Evolutionary conservation across 2,888 invertebrate genomes (phyloP), one percentile per base, ranked within the genome.

Genomic region (Elgonia sp.): DNA sequence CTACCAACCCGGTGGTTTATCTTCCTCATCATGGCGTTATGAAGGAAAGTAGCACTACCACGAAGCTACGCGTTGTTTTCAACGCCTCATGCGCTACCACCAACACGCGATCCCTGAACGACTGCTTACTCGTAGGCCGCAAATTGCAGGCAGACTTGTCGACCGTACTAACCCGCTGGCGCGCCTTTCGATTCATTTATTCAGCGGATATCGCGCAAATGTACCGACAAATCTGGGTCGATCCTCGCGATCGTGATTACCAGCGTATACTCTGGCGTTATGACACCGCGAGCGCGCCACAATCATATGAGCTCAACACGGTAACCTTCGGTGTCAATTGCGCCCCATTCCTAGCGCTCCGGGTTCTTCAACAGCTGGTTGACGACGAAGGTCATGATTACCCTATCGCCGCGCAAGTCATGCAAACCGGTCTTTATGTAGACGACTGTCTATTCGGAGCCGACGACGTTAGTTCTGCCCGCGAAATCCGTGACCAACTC

Each of bases 391-490:
- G 46, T 14, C 29, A 10, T 1, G 12, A 57, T 57, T 57, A n/a
- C 21, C 62, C 62, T 12, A 2, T 62, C 18, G 62, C 62, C 8
- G 0, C 8, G 10, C 10, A 65, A 4, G n/a, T 29, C 1, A 29
- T 29, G 29, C 29, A 29, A 1, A 29, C 29, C 3, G 29, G 29
- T 5, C 29, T 65, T 16, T 65, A 65, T 21, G 69, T 69, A 20
- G 69, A 69, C 39, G 69, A 69, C 46, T 50, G 46, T 20, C n/a
- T 69, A 10, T 69, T 50, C 50, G 69, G 69, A 6, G 69, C 69
- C 0, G 69, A 46, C 50, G 21, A 50, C 29, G 18, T 46, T 4
- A 10, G 14, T 3, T 39, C 20, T 10, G 29, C 21, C 14, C 12
- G 18, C 6, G 40, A 39, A 10, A n/a, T 21, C 10, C 42, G 69